These are phyloP conservation scores for Pinna nobilis DNA, from an alignment of 1,140 invertebrate genomes.

Conservation along the genomic window DNA sequence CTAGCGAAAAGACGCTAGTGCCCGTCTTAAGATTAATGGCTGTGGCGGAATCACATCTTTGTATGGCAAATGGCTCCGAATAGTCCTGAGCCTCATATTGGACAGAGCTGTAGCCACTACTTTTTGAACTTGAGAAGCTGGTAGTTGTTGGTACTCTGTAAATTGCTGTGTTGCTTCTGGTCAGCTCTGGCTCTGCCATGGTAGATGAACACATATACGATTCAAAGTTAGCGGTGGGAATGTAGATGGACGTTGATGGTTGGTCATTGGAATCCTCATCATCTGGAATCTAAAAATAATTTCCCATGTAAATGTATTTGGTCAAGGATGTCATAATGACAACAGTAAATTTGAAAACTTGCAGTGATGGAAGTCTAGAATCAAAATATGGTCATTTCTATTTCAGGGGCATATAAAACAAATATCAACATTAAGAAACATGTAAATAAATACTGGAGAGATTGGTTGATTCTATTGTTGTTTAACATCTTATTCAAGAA, in stretches of 20 bases:
- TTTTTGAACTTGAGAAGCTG: slow-evolving; percentile 29
- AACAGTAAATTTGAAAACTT: no score
- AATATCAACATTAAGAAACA: no score
- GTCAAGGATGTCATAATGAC: no score
- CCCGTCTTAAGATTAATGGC: slow-evolving; percentile 72
- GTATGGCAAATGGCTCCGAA: not conserved
- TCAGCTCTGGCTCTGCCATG: not conserved
- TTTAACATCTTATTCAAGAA: no score
- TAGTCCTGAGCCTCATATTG: slow-evolving; percentile 29
- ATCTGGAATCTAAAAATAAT: slow-evolving; percentile 27
- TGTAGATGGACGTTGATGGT: slow-evolving; percentile 40
- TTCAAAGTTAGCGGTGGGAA: slow-evolving; percentile 33
- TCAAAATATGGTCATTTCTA: no score
- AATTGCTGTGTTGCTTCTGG: not conserved
- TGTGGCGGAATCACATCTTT: slow-evolving; percentile 42
- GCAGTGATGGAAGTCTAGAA: no score
- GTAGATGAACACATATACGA: slow-evolving; percentile 10
- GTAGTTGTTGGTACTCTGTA: slow-evolving; percentile 21
- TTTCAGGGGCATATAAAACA: no score
- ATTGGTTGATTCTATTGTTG: no score
- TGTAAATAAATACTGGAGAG: no score
- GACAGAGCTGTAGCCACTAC: slow-evolving; percentile 29
- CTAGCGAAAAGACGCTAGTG: slow-evolving; percentile 65
- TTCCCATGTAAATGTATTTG: not conserved
- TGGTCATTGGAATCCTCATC: slow-evolving; percentile 39